Evolutionary conservation across 2,797 vertebrate species (phyloP).

Genomic region (Xiphophorus birchmanni): DNA sequence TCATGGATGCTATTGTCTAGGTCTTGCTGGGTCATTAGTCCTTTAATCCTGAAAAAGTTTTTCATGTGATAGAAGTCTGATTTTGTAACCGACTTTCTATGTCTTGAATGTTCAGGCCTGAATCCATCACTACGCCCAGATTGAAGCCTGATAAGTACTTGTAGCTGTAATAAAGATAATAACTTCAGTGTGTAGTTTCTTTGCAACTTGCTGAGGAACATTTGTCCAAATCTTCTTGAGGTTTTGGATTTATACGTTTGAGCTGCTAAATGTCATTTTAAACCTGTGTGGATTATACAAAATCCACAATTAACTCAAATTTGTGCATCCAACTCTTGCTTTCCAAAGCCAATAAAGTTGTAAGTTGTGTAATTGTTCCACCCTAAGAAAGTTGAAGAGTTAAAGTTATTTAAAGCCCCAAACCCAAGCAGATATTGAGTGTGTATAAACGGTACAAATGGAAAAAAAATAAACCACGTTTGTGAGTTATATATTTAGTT

Average conservation of each 20-base stretch:
- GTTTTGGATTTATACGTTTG: neutral
- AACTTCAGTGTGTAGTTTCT: neutral
- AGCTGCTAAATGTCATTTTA: neutral
- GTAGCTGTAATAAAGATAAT: too few species aligned
- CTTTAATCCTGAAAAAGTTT: too few species aligned
- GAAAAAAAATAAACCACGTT: neutral
- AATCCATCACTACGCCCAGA: too few species aligned
- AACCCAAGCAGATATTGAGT: neutral
- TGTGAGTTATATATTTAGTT: slow-evolving; percentile 15
- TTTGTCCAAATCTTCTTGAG: neutral
- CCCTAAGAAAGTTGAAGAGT: neutral
- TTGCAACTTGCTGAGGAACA: neutral
- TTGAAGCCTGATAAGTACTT: too few species aligned
- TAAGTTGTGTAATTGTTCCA: neutral
- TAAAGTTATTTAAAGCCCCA: neutral
- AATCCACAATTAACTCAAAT: neutral
- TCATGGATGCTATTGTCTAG: too few species aligned
- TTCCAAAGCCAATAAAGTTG: neutral
- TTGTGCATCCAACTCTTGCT: neutral
- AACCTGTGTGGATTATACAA: neutral
- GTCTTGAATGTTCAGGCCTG: too few species aligned
- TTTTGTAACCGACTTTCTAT: too few species aligned
- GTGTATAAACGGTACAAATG: neutral
- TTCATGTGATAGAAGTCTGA: too few species aligned
- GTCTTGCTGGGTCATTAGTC: too few species aligned